Percentiles rank a stretch among this genome's conserved stretches.
Conservation (phyloP, 2,797 vertebrate genomes). For the Myotis vivesi region DNA sequence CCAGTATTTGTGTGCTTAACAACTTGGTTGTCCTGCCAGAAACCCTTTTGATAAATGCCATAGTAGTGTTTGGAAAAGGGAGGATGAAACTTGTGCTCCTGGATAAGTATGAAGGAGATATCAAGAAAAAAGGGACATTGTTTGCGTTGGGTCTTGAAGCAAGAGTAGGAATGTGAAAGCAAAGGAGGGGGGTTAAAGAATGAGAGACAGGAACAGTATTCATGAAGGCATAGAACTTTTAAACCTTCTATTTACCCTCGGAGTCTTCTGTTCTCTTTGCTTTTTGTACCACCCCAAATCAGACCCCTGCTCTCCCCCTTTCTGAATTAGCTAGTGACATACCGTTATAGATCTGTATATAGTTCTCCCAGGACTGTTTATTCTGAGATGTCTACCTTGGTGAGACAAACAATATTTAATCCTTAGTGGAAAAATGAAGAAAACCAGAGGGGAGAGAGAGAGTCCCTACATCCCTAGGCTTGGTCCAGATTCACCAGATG, state of each 20-base stretch:
- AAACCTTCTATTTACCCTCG: not conserved
- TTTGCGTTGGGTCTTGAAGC: not conserved
- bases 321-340: not conserved
- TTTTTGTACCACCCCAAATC: rapidly evolving
- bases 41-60: not conserved
- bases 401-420: not conserved
- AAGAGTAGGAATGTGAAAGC: not conserved
- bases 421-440: not conserved
- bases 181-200: not conserved
- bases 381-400: not conserved
- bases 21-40: not conserved
- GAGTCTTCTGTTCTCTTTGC: not conserved
- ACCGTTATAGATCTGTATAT: too few relatives aligned
- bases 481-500: not conserved
- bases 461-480: not conserved
- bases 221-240: not conserved
- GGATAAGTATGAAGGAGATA: not conserved
- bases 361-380: not conserved
- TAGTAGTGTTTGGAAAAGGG: not conserved
- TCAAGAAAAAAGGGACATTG: not conserved
- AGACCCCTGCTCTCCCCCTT: not conserved
- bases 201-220: not conserved
- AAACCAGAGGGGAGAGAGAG: not conserved
- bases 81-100: not conserved
- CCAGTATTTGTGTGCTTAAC: not conserved